phyloP scores from a whole-genome alignment of 64 coral and sea anemone genomes.

The Montipora efflorescens region DNA sequence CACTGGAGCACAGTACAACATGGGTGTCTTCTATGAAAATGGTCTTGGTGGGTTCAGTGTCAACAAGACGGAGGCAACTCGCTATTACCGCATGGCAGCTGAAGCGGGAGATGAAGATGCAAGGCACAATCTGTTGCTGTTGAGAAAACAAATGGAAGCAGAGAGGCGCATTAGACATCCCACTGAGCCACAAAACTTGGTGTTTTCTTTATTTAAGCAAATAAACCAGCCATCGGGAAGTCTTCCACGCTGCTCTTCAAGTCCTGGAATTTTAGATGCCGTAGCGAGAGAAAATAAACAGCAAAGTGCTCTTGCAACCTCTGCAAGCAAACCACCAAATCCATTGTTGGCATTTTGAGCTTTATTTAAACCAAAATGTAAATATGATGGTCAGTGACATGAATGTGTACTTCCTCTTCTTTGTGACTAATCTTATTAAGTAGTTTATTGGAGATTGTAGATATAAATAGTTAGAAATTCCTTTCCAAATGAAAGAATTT shows the following conservation, averaged over 20 bases:
- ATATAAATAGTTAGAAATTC: background rate
- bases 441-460: background rate
- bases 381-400: background rate
- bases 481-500: background rate
- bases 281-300: conserved; percentile 9
- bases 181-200: conserved; percentile 31
- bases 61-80: conserved; percentile 79
- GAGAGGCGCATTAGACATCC: background rate
- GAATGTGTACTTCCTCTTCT: background rate
- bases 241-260: conserved; percentile 75
- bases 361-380: background rate
- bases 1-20: conserved; percentile 88
- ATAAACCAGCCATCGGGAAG: conserved; percentile 2
- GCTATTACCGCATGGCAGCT: conserved; percentile 89
- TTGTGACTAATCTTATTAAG: background rate
- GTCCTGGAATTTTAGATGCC: conserved; percentile 64
- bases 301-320: background rate
- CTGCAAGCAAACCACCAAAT: conserved; percentile 37
- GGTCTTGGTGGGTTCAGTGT: conserved; percentile 81
- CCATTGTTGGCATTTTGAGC: conserved; percentile 75
- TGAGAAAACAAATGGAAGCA: conserved; percentile 41
- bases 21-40: conserved; percentile 94
- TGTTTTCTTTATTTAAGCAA: conserved; percentile 53
- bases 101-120: conserved; percentile 97
- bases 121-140: conserved; percentile 65